Evolutionary conservation across 2,888 invertebrate species (phyloP), one percentile per base, ranked within the genome.

Genomic region (Eristalis arbustorum): DNA sequence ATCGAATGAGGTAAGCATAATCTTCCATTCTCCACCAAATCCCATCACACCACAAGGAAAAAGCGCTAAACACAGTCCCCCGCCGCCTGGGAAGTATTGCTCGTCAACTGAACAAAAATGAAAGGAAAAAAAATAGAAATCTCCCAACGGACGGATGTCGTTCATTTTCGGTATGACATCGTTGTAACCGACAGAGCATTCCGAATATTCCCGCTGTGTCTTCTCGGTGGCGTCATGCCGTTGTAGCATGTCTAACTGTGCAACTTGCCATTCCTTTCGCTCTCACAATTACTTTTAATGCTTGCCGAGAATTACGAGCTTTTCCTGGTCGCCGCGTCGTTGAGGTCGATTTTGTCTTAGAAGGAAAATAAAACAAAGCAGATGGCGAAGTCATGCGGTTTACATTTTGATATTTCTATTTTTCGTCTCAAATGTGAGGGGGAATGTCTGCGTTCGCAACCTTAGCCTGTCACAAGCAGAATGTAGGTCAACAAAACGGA

Each of bases 1-100:
- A 90, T 96, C 97, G 67, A 94, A 95, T 88, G 94, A 96, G 92
- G 96, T 97, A 90, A 91, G 90, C 89, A 71, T n/a, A 49, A n/a
- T 49, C 18, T n/a, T 18, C n/a, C n/a, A 49, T 6, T n/a, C 18
- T 4, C 2, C 18, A 18, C 8, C 49, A 18, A n/a, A 49, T 49
- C 49, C 2, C 49, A 18, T 18, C 49, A 18, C n/a, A 8, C 3
- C 18, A 23, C 31, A 31, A 31, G 6, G 31, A 3, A 34, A 22
- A 66, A 23, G 25, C 57, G n/a, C 57, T 74, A 67, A 59, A 66
- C 75, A 67, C 66, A 42, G 37, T n/a, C n/a, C 40, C 59, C 5
- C 34, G 18, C 18, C 18, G 49, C 18, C 18, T 18, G 49, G 49
- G 18, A 18, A 42, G 42, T 1, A n/a, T n/a, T 42, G 3, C 42